A percentile compares a stretch with the other conserved stretches of the same genome.
These are phyloP conservation scores for Electrona antarctica DNA, from an alignment of 2,113 vertebrate genomes.

Conservation along the genomic window DNA sequence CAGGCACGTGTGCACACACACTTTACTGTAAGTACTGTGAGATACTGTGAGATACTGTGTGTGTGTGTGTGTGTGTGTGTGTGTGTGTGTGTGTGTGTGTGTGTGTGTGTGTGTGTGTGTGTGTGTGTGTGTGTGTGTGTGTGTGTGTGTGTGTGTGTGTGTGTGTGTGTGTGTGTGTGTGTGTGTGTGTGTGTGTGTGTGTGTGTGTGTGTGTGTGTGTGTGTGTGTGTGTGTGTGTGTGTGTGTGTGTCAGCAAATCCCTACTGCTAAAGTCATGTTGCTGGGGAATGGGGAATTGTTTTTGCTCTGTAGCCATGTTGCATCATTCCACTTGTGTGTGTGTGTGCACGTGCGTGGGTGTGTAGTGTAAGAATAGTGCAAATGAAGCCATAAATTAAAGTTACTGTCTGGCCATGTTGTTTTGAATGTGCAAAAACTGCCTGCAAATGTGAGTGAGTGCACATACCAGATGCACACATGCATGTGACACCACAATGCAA, in stretches of 20 bases:
- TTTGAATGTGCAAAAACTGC: background rate
- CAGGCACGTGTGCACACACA: background rate
- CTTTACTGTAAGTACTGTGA: slow-evolving; percentile 10
- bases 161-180: too few relatives aligned
- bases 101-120: slow-evolving; percentile 3
- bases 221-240: too few relatives aligned
- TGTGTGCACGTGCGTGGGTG: background rate
- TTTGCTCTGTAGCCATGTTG: slow-evolving; percentile 46
- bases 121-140: background rate
- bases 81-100: too few relatives aligned
- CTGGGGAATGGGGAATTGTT: slow-evolving; percentile 44
- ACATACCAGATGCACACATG: background rate
- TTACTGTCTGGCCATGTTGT: too few relatives aligned
- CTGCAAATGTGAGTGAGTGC: background rate
- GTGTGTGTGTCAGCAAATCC: slow-evolving; percentile 58
- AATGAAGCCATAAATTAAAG: background rate
- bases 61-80: too few relatives aligned
- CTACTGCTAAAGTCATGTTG: slow-evolving; percentile 44
- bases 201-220: too few relatives aligned
- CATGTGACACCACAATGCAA: too few relatives aligned
- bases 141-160: too few relatives aligned
- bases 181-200: background rate
- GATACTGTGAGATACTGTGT: too few relatives aligned
- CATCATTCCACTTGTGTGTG: slow-evolving; percentile 25
- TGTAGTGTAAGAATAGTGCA: background rate